Conservation (phyloP, 2,113 vertebrate genomes). For the Bufo bufo region DNA sequence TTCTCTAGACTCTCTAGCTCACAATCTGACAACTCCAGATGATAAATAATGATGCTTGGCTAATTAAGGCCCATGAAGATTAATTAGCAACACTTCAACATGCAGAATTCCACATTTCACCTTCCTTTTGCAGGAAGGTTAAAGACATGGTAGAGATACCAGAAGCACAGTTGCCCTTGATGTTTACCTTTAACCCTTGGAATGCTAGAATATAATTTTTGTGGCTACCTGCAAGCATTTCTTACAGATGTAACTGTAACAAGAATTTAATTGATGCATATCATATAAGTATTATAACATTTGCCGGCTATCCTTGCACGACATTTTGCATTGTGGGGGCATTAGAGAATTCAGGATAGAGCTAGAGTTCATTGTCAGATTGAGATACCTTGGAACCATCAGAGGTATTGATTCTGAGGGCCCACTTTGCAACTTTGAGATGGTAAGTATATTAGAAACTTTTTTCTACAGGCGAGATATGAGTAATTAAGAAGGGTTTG, state of each 20-base stretch:
- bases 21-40: slow-evolving; percentile 47
- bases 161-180: not conserved
- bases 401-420: no score
- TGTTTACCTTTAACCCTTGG: slow-evolving; percentile 4
- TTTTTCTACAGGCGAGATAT: no score
- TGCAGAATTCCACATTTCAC: slow-evolving; percentile 27
- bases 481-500: no score
- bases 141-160: slow-evolving; percentile 32
- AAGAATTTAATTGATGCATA: not conserved
- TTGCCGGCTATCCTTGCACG: not conserved
- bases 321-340: not conserved
- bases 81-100: slow-evolving; percentile 48
- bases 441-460: no score
- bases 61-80: slow-evolving; percentile 56
- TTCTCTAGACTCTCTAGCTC: slow-evolving; percentile 41
- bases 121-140: slow-evolving; percentile 50
- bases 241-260: no score
- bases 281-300: not conserved
- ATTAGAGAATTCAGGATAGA: no score
- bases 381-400: no score
- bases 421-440: no score
- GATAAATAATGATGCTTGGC: slow-evolving; percentile 43
- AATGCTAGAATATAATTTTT: not conserved
- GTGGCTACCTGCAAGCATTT: not conserved
- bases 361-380: no score